These are phyloP conservation scores for Cerceris rybyensis DNA, from an alignment of 2,888 invertebrate species.

Conservation along the genomic window DNA sequence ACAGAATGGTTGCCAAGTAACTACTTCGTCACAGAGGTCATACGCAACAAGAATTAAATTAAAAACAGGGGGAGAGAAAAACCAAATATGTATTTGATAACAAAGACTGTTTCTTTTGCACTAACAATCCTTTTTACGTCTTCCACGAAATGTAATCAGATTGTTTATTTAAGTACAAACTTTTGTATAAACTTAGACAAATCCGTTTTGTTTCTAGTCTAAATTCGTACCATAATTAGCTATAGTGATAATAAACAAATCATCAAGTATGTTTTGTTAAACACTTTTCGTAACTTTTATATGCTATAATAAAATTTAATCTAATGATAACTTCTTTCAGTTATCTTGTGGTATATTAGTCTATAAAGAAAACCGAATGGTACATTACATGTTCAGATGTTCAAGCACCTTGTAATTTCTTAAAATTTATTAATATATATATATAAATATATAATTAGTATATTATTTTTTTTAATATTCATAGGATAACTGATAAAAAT, in stretches of 20 bases:
- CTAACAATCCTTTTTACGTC: background rate
- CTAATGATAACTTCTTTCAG: slow-evolving; percentile 16
- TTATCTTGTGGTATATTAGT: slow-evolving; percentile 14
- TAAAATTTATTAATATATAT: slow-evolving; percentile 15
- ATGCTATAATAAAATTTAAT: slow-evolving; percentile 32
- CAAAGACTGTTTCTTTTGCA: background rate
- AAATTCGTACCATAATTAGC: slow-evolving; percentile 31
- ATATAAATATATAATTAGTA: slow-evolving; percentile 18
- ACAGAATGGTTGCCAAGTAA: slow-evolving; percentile 44
- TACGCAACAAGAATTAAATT: background rate
- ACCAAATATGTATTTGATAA: slow-evolving; percentile 26
- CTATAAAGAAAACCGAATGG: slow-evolving; percentile 33
- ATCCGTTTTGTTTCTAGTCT: slow-evolving; percentile 13
- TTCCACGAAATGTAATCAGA: slow-evolving; percentile 15
- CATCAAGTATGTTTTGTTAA: slow-evolving; percentile 35
- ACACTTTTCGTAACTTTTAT: slow-evolving; percentile 5
- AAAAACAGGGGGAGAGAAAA: slow-evolving; percentile 16
- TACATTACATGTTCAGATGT: slow-evolving; percentile 18
- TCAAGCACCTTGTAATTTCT: slow-evolving; percentile 17
- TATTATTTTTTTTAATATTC: slow-evolving; percentile 3
- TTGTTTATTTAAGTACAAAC: slow-evolving; percentile 39
- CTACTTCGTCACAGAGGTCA: background rate
- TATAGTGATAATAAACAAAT: slow-evolving; percentile 31
- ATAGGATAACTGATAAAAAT: no score
- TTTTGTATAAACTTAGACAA: slow-evolving; percentile 37